phyloP scores from a whole-genome alignment of 2,888 invertebrate genomes.

The Cerceris rybyensis region DNA sequence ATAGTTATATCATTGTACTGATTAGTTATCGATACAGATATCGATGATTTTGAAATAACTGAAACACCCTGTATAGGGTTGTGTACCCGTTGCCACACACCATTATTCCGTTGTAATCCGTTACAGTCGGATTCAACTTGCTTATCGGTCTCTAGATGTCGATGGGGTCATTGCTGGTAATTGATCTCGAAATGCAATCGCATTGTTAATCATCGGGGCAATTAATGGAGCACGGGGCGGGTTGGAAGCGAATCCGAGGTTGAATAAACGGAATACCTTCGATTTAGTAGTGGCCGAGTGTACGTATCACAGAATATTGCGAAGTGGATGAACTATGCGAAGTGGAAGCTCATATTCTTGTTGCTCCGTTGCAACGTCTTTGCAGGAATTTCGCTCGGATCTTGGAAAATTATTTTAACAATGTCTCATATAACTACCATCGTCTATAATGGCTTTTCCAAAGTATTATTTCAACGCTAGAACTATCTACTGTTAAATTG shows the following conservation, averaged over 20 bases:
- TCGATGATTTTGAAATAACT: too few relatives aligned
- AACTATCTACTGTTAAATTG: too few relatives aligned
- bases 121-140: slow-evolving; percentile 17
- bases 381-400: too few relatives aligned
- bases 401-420: too few relatives aligned
- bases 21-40: too few relatives aligned
- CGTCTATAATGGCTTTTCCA: too few relatives aligned
- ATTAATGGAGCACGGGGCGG: slow-evolving; percentile 50
- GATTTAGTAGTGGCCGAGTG: not conserved
- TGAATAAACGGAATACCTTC: slow-evolving; percentile 42
- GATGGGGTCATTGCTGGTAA: slow-evolving; percentile 48
- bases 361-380: too few relatives aligned
- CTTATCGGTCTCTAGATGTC: slow-evolving; percentile 27
- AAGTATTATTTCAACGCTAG: too few relatives aligned
- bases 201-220: slow-evolving; percentile 61
- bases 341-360: too few relatives aligned
- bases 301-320: not conserved
- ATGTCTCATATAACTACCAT: too few relatives aligned
- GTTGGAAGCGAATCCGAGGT: slow-evolving; percentile 24
- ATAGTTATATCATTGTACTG: too few relatives aligned
- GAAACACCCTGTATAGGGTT: not conserved
- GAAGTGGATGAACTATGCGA: not conserved
- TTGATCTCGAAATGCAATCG: slow-evolving; percentile 56
- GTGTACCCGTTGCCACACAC: not conserved
- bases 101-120: slow-evolving; percentile 22